Percentiles rank a stretch among this genome's conserved stretches.
phyloP scores from a whole-genome alignment of 1,140 invertebrate species.

The Reticulitermes speratus region DNA sequence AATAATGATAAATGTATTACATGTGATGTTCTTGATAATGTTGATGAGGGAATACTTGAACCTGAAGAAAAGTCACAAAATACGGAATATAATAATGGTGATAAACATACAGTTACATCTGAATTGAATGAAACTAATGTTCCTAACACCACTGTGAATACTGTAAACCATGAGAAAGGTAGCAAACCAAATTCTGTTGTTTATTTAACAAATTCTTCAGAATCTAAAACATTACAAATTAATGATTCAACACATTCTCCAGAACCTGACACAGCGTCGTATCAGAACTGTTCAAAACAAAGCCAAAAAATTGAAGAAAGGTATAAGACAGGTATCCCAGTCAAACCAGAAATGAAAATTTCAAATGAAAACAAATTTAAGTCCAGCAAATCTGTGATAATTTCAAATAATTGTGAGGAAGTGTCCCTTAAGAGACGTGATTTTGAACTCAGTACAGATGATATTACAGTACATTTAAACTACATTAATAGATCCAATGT shows the following conservation, averaged over 20 bases:
- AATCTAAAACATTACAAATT: neutral
- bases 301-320: neutral
- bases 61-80: neutral
- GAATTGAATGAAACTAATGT: neutral
- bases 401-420: neutral
- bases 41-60: neutral
- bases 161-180: too few relatives aligned
- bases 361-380: neutral
- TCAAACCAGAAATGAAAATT: neutral
- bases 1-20: neutral
- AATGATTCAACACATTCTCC: neutral
- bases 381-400: neutral
- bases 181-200: too few relatives aligned
- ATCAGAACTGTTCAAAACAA: neutral
- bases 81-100: neutral
- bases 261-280: neutral
- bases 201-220: neutral
- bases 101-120: neutral
- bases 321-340: neutral
- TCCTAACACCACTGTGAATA: neutral
- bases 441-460: neutral
- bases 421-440: neutral
- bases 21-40: neutral
- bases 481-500: neutral
- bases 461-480: neutral